Percentiles rank a stretch among this genome's conserved stretches.
Conservation (phyloP, 2,888 invertebrate genomes). For the Eupithecia subfuscata region DNA sequence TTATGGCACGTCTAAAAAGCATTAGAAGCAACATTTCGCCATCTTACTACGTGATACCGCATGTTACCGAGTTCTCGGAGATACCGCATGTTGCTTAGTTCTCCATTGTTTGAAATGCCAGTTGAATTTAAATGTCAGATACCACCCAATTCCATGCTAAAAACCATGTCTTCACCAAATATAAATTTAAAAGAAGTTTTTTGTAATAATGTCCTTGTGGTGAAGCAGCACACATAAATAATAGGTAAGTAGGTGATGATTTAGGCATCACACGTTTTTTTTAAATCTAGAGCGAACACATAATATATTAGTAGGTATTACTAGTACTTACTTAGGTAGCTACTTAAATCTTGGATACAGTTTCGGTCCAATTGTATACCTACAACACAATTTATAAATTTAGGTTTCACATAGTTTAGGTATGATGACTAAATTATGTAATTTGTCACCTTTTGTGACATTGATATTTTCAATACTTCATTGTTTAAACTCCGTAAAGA, state of each 20-base stretch:
- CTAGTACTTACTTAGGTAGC: background rate
- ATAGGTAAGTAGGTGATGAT: no score
- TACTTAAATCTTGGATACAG: background rate
- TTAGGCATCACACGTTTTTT: no score
- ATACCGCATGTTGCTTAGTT: background rate
- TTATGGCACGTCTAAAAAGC: background rate
- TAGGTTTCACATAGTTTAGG: background rate
- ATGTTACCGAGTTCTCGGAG: slow-evolving; percentile 14
- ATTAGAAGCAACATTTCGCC: background rate
- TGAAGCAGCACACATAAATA: background rate
- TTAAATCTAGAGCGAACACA: background rate
- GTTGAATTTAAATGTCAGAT: slow-evolving; percentile 36
- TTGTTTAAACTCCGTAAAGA: no score
- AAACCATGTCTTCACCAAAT: background rate
- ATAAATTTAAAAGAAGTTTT: slow-evolving; percentile 3
- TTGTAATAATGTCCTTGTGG: background rate
- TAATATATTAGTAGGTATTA: no score
- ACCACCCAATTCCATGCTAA: slow-evolving; percentile 1
- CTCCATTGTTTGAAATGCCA: slow-evolving; percentile 32
- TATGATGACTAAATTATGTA: background rate
- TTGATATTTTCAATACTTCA: no score
- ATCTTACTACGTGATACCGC: slow-evolving; percentile 15
- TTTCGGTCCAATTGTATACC: background rate
- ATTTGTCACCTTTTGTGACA: no score
- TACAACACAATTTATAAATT: background rate